Evolutionary conservation across 1,140 invertebrate species (phyloP), one percentile per base, ranked within the genome.

Genomic region (Trachymyrmex cornetzi): DNA sequence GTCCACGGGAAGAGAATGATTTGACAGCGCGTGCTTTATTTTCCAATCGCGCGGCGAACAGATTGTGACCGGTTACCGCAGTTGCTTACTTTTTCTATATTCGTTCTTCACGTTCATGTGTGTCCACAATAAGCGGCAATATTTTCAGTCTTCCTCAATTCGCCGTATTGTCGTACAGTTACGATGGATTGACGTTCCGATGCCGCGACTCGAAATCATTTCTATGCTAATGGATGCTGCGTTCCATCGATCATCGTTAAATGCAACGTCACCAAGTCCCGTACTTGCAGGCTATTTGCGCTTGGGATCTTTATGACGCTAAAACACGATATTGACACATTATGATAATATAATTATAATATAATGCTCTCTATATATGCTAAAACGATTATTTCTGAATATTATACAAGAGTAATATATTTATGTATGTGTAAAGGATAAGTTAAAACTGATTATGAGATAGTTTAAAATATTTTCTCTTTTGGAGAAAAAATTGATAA

Each of bases 181-280:
- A 55, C 27, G 80, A 57, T 24, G 22, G 48, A 27, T 30, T 38
- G 34, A 38, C 67, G 34, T 61, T 75, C 48, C 57, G 80, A 75
- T 38, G 55, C 69, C 55, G 80, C 69, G 69, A 84, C 30, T 84
- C 80, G 48, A 84, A 84, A 84, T 84, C 80, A 84, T 84, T 84
- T 84, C 80, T 84, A 84, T 84, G 80, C 80, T 84, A 84, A 84
- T 84, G 80, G 80, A 57, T 22, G 69, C 55, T 59, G 80, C 69
- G 69, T 74, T 63, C 57, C 80, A 84, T 84, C 80, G 69, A 84
- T 84, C 80, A 84, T 84, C 69, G 69, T 84, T 84, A 75, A 82
- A 63, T 61, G 80, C 80, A 84, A 75, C 80, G 80, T 84, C 80
- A 84, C 38, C 80, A 50, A 34, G 69, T 84, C 80, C 27, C 69